Conservation (phyloP, 2,113 vertebrate genomes). For the Hemiprocne comata region DNA sequence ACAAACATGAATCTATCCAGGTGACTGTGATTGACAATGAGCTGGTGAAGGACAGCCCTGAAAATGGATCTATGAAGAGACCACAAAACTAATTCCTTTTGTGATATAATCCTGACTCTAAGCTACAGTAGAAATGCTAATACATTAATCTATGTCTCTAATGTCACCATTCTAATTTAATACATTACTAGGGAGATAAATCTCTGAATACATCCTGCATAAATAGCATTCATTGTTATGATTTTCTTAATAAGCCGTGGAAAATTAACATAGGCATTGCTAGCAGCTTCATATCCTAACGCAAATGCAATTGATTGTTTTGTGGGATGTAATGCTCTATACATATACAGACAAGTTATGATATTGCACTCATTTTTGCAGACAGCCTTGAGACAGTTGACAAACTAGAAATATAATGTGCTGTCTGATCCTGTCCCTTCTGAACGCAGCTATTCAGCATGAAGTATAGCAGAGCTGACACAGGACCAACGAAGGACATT, state of each 20-base stretch:
- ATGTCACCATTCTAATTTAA: conserved; percentile 70
- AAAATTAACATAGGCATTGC: conserved; percentile 61
- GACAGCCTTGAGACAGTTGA: conserved; percentile 24
- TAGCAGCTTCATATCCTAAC: conserved; percentile 9
- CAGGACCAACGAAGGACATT: neutral
- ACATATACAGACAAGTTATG: conserved; percentile 15
- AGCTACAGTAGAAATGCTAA: conserved; percentile 56
- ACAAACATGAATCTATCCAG: conserved; percentile 9
- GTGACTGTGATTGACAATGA: conserved; percentile 36
- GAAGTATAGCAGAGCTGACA: neutral
- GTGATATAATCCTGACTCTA: conserved; percentile 60
- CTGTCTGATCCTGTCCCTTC: conserved; percentile 12
- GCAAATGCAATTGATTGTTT: conserved; percentile 48
- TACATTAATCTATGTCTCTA: conserved; percentile 67
- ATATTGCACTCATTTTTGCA: conserved; percentile 46
- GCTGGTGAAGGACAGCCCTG: conserved; percentile 49
- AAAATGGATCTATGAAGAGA: conserved; percentile 45
- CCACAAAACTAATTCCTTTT: conserved; percentile 67
- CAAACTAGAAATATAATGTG: conserved; percentile 1
- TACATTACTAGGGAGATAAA: conserved; percentile 70
- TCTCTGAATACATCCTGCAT: conserved; percentile 58
- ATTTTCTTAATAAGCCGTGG: conserved; percentile 68
- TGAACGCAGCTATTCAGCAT: neutral
- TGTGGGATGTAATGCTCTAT: neutral
- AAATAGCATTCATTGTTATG: conserved; percentile 59